Percentiles rank a stretch among this genome's conserved stretches.
phyloP scores from a whole-genome alignment of 2,113 vertebrate genomes.

The Empidonax alnorum region DNA sequence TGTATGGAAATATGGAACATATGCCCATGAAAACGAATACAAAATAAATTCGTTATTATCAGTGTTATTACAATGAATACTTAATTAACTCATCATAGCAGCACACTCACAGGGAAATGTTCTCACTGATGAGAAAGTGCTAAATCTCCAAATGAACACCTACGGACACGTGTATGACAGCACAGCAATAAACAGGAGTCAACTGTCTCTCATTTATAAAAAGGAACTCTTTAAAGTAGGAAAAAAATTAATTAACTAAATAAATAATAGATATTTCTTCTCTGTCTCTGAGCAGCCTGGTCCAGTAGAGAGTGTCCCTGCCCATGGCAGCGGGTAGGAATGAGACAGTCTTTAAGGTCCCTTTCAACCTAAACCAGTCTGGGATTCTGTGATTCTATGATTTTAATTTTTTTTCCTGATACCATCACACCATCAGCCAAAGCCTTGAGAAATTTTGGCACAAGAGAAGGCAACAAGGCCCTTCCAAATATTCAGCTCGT shows the following conservation, averaged over 20 bases:
- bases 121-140: constrained; percentile 33
- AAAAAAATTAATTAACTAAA: neutral
- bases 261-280: neutral
- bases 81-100: constrained; percentile 35
- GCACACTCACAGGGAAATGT: neutral
- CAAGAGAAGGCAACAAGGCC: too few species aligned
- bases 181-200: neutral
- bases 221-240: neutral
- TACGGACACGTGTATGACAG: neutral
- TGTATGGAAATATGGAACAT: neutral
- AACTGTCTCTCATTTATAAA: neutral
- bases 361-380: neutral
- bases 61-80: constrained; percentile 32
- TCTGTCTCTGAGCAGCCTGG: neutral
- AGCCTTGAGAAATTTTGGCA: neutral
- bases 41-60: constrained; percentile 3
- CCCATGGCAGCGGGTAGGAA: neutral
- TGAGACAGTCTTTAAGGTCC: neutral
- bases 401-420: neutral
- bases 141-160: constrained; percentile 34
- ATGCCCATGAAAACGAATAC: neutral
- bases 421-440: neutral
- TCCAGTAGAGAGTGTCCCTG: neutral
- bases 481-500: neutral
- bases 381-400: neutral